Conservation (phyloP, 2,797 vertebrate species). For the Pteropus rufus region DNA sequence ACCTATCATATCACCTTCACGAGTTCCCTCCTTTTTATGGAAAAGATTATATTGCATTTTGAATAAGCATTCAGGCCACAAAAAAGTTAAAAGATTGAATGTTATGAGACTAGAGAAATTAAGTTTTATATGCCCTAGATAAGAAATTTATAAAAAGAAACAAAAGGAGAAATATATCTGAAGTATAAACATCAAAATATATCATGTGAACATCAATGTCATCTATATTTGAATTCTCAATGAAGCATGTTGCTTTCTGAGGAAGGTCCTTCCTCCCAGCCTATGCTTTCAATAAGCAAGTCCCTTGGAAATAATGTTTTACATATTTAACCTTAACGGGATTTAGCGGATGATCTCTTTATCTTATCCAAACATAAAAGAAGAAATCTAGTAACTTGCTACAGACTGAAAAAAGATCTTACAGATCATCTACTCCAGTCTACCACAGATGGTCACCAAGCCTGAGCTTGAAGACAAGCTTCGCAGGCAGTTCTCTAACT, state of each 20-base stretch:
- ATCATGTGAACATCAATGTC: not conserved
- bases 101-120: not conserved
- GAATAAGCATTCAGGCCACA: not conserved
- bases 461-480: not conserved
- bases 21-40: not conserved
- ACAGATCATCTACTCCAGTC: not conserved
- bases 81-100: not conserved
- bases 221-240: not conserved
- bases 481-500: not conserved
- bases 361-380: not conserved
- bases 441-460: not conserved
- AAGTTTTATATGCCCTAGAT: not conserved
- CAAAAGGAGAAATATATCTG: not conserved
- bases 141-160: not conserved
- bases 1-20: not conserved
- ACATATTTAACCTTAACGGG: not conserved
- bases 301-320: not conserved
- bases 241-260: not conserved
- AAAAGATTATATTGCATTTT: not conserved
- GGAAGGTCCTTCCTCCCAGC: not conserved
- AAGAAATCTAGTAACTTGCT: not conserved
- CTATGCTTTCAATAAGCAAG: not conserved
- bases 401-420: not conserved
- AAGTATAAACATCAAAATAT: not conserved
- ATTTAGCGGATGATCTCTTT: not conserved